Evolutionary conservation across 2,888 invertebrate genomes (phyloP).

Genomic region (Hemicrepidius hirtus): DNA sequence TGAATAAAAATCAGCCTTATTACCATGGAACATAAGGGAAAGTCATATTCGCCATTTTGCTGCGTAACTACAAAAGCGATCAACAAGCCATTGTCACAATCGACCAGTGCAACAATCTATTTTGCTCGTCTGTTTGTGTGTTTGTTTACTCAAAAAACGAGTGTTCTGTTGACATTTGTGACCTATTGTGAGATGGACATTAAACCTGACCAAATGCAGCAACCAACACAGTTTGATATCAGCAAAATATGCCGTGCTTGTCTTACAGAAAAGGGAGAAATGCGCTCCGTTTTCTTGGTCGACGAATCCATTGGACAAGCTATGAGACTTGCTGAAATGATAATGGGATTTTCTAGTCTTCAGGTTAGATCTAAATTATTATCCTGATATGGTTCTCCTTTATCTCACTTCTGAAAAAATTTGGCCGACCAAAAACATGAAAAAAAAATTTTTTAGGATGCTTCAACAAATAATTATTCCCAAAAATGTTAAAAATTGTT

Average conservation of each 20-base stretch:
- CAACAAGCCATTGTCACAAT: slow-evolving; percentile 66
- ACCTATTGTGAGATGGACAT: slow-evolving; percentile 64
- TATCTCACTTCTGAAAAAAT: neutral
- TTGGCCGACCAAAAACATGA: too few species aligned
- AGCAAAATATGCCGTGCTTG: slow-evolving; percentile 73
- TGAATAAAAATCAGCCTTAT: slow-evolving; percentile 59
- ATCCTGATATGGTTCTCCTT: neutral
- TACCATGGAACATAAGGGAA: slow-evolving; percentile 33
- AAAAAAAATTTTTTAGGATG: too few species aligned
- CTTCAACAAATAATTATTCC: too few species aligned
- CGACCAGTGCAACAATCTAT: slow-evolving; percentile 72
- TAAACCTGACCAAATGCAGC: slow-evolving; percentile 64
- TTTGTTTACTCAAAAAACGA: slow-evolving; percentile 63
- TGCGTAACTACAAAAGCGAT: slow-evolving; percentile 58
- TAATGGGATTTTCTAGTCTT: slow-evolving; percentile 70
- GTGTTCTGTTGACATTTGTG: slow-evolving; percentile 62
- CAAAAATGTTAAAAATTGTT: too few species aligned
- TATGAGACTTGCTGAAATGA: slow-evolving; percentile 71
- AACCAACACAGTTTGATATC: slow-evolving; percentile 66
- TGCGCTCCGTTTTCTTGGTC: slow-evolving; percentile 71
- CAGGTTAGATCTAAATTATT: slow-evolving; percentile 65
- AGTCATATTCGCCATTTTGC: slow-evolving; percentile 57
- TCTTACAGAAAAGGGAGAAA: slow-evolving; percentile 71
- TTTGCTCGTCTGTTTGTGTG: slow-evolving; percentile 69
- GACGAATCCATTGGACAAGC: slow-evolving; percentile 69